Evolutionary conservation across 1,140 invertebrate genomes (phyloP), one percentile per base, ranked within the genome.

Genomic region (Telenomus remus): DNA sequence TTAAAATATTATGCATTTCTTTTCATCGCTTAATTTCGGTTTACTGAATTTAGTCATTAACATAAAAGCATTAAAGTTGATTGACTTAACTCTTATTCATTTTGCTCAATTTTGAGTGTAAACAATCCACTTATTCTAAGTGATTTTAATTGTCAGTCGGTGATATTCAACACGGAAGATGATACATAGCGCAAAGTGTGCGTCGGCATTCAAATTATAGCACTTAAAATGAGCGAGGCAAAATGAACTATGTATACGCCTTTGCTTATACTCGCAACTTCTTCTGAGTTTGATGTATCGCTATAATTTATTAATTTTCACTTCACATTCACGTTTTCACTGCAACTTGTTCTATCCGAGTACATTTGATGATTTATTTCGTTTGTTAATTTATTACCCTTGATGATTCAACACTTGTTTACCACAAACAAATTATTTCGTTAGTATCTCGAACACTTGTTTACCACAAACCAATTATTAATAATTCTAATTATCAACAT

Each of bases 91-190:
- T 64, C 19, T 12, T 46, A 53, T 68, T 59, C 34, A 59, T 59
- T 51, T 34, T 4, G 39, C 15, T 47, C 49, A 44, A 68, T 68
- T 59, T 59, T 15, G 42, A 68, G 53, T 68, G 55, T 53, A 68
- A 68, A 68, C 64, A 59, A 68, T 68, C 64, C 64, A 68, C 64
- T 68, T 68, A 59, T 47, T 13, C 42, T 68, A 68, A 68, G 64
- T 68, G 64, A 68, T 68, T 66, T 66, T 66, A 66, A 66, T 66
- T 66, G 63, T 51, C 54, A 51, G 54, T 49, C 44, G 54, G 47
- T 57, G 63, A 66, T 47, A 51, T 14, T 57, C 9, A 42, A 12
- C 37, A 14, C 39, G 19, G 19, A 66, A 47, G 54, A 12, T 68
- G 33, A 59, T 68, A 47, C 64, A 59, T 59, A 43, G 15, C 54